Evolutionary conservation across 2,888 invertebrate genomes (phyloP), one percentile per base, ranked within the genome.

Genomic region (Altica lythri): DNA sequence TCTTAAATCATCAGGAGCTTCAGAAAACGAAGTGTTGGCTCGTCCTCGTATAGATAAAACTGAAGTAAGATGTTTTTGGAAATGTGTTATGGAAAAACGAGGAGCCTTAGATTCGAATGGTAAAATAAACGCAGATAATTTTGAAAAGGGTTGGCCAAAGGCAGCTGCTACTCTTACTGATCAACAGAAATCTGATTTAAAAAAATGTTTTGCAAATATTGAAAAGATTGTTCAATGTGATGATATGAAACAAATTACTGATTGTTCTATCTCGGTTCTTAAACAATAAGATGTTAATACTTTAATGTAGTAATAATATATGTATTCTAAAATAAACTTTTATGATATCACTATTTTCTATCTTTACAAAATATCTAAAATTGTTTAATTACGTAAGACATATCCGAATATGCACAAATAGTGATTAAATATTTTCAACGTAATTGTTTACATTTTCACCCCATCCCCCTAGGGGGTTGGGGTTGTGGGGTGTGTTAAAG

Each of bases 41-140:
- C 22, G 16, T 13, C 27, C 27, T n/a, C 27, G 10, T 1, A 27
- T 16, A 9, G 13, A 29, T 4, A n/a, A 1, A 4, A 10, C 14
- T 5, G 19, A 18, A 38, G 8, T 43, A 9, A 2, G 8, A 9
- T 43, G 42, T 16, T 43, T 43, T 12, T 43, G 42, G 22, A 42
- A 43, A 43, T 34, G 34, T 8, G 8, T 34, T 2, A 2, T 34
- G 8, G 34, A 34, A 10, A 34, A 34, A 9, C 13, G 9, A 34
- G 34, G 16, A 4, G 16, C 16, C n/a, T 2, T 34, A 6, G 12
- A 8, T 9, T 9, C 34, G 5, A 9, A 34, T 16, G 34, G 34
- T 9, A 9, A 8, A 16, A 16, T 34, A 6, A 5, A 34, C 9
- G 16, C 1, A 16, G 34, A 14, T 16, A 2, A 16, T 4, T 34